A percentile compares a stretch with the other conserved stretches of the same genome.
phyloP scores from a whole-genome alignment of 92 coral and sea anemone genomes.

The Phymanthus crucifer region DNA sequence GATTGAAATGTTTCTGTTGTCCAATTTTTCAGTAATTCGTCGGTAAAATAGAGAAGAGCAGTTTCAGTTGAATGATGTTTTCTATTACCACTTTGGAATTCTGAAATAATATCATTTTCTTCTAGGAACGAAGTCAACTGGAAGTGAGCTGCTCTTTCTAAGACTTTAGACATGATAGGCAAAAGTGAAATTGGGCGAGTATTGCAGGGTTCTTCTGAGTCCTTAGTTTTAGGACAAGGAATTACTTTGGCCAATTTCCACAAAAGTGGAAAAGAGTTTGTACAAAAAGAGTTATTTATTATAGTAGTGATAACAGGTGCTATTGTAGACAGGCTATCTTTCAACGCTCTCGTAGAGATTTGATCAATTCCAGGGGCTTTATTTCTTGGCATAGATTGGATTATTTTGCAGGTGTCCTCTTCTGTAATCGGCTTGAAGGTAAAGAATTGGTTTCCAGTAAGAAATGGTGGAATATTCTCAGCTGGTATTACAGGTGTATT shows the following conservation, averaged over 20 bases:
- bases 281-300: neutral
- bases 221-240: neutral
- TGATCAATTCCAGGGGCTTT: neutral
- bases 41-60: slow-evolving; percentile 32
- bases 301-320: neutral
- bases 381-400: neutral
- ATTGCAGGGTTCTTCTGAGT: neutral
- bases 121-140: neutral
- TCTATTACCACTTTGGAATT: slow-evolving; percentile 43
- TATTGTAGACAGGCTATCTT: neutral
- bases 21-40: slow-evolving; percentile 20
- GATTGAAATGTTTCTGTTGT: slow-evolving; percentile 22
- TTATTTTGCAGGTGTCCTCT: neutral
- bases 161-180: neutral
- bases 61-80: slow-evolving; percentile 49
- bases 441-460: neutral
- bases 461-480: neutral
- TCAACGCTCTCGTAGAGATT: neutral
- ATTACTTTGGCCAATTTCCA: neutral
- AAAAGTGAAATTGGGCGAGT: neutral
- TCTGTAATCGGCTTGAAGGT: neutral
- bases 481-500: neutral
- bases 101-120: neutral
- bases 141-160: neutral
- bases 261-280: neutral